Base-by-base conservation (phyloP, 92 coral and sea anemone genomes). In the Phymanthus crucifer region DNA sequence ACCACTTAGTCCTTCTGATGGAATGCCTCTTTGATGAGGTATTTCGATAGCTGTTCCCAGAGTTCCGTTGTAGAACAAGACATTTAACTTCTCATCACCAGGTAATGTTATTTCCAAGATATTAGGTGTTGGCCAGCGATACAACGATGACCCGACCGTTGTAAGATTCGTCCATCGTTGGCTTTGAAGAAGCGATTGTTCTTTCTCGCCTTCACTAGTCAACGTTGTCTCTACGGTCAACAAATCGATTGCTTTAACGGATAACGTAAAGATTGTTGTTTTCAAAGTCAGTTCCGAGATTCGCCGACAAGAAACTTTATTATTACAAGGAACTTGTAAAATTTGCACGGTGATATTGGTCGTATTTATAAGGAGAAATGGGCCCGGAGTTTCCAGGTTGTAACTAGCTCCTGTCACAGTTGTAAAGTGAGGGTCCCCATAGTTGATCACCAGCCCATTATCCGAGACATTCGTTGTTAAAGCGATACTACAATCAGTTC, bases 361-460 rank as follows among this genome's bases (percentile, higher is more conserved):
- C 43, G 87, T 61, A 27, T 73, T 89, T 29, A 95, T 66, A n/a
- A 90, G 75, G 21, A 72, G 76, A 71, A 72, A 93, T 32, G 99
- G 91, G 26, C 99, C 99, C 4, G 97, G 97, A 18, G 83, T 87
- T 80, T 94, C 96, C 26, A 95, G 86, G 84, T 95, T 94, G 43
- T 89, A 95, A 81, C 88, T 95, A 1, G 78, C 86, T 10, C 97
- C 93, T 35, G 89, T 80, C 24, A 87, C 90, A 43, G 91, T 89
- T 36, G 99, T 95, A 70, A 93, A 93, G 75, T 95, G 99, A 16
- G 99, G 99, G 78, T 95, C 99, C 26, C 99, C 99, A 85, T 93
- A 95, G 74, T 80, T 91, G 24, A 95, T 87, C 13, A 92, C 81
- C 34, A 95, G 81, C 38, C 79, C 75, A 58, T 87, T 83, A 52